Base-by-base conservation (phyloP, 2,797 vertebrate species). In the Bradypodion pumilum region DNA sequence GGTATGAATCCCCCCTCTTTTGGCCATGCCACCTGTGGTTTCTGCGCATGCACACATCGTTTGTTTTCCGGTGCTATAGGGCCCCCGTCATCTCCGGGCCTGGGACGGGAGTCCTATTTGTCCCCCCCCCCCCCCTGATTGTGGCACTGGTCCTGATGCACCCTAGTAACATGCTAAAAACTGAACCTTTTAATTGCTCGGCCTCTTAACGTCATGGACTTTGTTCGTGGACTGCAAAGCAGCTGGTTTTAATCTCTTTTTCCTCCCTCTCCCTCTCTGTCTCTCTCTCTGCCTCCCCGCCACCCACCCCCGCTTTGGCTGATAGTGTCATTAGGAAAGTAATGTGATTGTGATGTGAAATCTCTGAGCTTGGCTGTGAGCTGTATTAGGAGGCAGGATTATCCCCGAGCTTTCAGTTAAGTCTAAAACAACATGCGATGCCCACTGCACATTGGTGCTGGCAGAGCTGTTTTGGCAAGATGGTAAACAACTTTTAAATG, bases 401-500 rank as follows among this genome's bases (percentile, higher is more conserved):
- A 78, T 40, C 82, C 0, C 10, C 0, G 76, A 91, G 89, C 88
- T 83, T 82, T 32, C 21, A 3, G 86, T 83, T 83, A 85, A 74
- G 82, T 84, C 77, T 82, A 87, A 21, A 86, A 87, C 89, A 78
- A 76, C 88, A 49, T 69, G 32, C 10, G 84, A 9, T n/a, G 79
- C 87, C 89, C 86, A 1, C 0, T 27, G 91, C 86, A 74, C 86
- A 81, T 65, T 1, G 35, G 1, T 1, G 90, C 88, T 60, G 84
- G 79, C 32, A 23, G 88, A 90, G 89, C 89, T 68, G 0, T 66
- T 93, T 80, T 40, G 1, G 1, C 86, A 85, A 82, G 2, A 32
- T 4, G 87, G 92, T 94, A 94, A 94, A 94, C 93, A 95, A 84
- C 92, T 88, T 88, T 92, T 94, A 93, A 94, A 94, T 93, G 93